phyloP scores from a whole-genome alignment of 2,797 vertebrate species.

The Pangasius djambal region DNA sequence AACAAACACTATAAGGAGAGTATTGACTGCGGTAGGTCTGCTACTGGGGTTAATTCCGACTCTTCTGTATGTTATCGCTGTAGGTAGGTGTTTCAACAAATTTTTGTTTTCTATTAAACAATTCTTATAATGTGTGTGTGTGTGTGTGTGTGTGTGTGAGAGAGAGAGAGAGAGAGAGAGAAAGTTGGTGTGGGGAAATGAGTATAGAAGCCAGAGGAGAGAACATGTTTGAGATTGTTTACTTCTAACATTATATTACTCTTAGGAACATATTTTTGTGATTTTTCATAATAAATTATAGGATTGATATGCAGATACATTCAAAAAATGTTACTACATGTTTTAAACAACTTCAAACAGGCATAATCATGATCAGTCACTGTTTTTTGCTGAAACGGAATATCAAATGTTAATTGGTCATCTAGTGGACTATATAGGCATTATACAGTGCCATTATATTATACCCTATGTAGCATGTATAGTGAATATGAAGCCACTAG shows the following conservation, averaged over 20 bases:
- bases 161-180: background rate
- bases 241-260: background rate
- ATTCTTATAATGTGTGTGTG: background rate
- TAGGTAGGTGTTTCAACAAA: background rate
- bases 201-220: background rate
- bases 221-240: background rate
- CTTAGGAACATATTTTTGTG: background rate
- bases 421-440: too few relatives aligned
- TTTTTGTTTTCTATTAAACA: background rate
- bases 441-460: too few relatives aligned
- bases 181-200: background rate
- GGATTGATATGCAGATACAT: background rate
- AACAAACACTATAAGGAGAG: background rate
- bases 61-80: background rate
- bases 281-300: background rate
- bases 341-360: background rate
- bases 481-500: too few relatives aligned
- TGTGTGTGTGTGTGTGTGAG: background rate
- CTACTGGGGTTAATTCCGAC: background rate
- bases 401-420: background rate
- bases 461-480: too few relatives aligned
- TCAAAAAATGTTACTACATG: background rate
- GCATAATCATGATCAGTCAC: background rate
- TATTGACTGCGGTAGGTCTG: fast-evolving
- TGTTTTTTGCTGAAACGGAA: background rate